Base-by-base conservation (phyloP, 2,113 vertebrate genomes). In the Paralichthys olivaceus region DNA sequence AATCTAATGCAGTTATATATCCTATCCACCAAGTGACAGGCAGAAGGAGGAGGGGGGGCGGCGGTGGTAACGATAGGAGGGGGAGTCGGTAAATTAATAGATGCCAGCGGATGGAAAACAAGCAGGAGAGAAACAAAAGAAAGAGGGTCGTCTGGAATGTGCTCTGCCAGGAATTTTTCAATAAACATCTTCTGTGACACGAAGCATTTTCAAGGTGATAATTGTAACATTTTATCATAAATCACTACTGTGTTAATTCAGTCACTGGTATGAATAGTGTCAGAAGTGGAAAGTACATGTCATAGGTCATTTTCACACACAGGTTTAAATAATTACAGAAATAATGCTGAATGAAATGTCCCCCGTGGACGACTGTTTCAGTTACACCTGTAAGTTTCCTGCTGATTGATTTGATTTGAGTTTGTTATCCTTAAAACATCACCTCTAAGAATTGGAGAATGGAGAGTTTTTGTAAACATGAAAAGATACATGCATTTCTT, bases 1-100 rank as follows among this genome's bases (percentile, higher is more conserved):
- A 90, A 88, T 95, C 96, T 98, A 97, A 97, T 96, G 95, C 95
- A 96, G 95, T 96, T 96, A 96, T 96, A 97, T 96, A 97, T 96
- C 94, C 94, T 93, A 91, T 94, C 79, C 91, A 93, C 84, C 90
- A 86, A 93, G 5, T 84, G 89, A 92, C 84, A 90, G 87, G 84
- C 68, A 74, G 69, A 83, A 69, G 56, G 43, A 64, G 74, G 75
- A 57, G 64, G 71, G 75, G 23, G 23, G 70, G 68, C 4, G 73
- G 32, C 14, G 63, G 57, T 43, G 70, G 58, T 68, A 84, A 71
- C 32, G 28, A 71, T 81, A 58, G 59, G 71, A n/a, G 23, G 77
- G 76, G 61, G 75, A 79, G 76, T 69, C 22, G 19, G 45, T 82
- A 85, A 77, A 91, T 86, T 65, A 90, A 81, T 83, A 81, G 70